Evolutionary conservation across 2,888 invertebrate genomes (phyloP).

Genomic region (Cloeon dipterum): DNA sequence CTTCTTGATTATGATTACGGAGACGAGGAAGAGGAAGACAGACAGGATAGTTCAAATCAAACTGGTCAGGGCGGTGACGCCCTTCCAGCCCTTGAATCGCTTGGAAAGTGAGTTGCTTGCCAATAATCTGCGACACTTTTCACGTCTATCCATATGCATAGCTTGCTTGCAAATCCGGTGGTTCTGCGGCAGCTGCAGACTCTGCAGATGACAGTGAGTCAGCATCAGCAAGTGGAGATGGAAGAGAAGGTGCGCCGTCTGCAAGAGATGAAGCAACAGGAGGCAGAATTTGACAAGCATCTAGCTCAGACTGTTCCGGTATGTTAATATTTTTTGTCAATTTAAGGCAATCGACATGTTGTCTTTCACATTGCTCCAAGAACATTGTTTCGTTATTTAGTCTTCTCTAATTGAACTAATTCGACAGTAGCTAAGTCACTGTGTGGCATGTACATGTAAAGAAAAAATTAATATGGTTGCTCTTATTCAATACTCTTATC

Average conservation of each 20-base stretch:
- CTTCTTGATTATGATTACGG: conserved; percentile 79
- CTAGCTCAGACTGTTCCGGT: conserved; percentile 49
- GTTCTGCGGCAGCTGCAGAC: conserved; percentile 76
- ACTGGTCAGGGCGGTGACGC: background rate
- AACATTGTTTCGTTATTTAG: too few species aligned
- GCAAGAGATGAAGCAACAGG: conserved; percentile 46
- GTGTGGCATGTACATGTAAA: too few species aligned
- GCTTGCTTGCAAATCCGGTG: conserved; percentile 63
- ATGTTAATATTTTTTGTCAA: conserved; percentile 14
- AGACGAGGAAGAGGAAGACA: conserved; percentile 66
- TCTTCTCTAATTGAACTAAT: too few species aligned
- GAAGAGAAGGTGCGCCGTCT: conserved; percentile 42
- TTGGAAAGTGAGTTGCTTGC: conserved; percentile 5
- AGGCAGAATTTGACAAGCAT: conserved; percentile 53
- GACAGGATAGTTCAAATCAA: conserved; percentile 12
- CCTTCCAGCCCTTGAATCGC: conserved; percentile 9
- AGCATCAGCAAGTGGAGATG: conserved; percentile 24
- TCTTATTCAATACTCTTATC: too few species aligned
- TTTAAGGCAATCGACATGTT: too few species aligned
- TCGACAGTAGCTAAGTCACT: too few species aligned
- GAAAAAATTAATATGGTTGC: too few species aligned
- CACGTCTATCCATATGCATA: too few species aligned
- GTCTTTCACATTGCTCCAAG: too few species aligned
- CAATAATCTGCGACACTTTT: too few species aligned
- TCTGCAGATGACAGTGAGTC: conserved; percentile 28